Base-by-base conservation (phyloP, 2,888 invertebrate genomes). In the Dioctria rufipes region DNA sequence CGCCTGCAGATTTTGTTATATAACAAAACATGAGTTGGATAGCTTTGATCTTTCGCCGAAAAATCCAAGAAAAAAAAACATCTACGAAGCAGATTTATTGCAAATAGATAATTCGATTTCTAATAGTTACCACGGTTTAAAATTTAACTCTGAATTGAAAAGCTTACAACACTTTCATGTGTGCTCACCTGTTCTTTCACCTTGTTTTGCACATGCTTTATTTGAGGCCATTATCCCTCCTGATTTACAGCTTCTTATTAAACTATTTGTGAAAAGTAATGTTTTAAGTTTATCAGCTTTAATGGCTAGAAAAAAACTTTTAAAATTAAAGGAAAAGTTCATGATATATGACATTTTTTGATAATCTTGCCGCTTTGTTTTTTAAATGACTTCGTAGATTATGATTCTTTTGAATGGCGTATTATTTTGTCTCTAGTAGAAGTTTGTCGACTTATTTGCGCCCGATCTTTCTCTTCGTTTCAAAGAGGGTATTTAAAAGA, bases 241-340 rank as follows among this genome's bases (percentile, higher is more conserved):
- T 58, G 9, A 58, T 58, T 58, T 58, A 58, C 58, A 58, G 58
- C 58, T 58, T 58, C 11, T 58, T 58, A 58, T 9, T 58, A 58
- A 58, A 58, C 58, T 58, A 8, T 58, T 58, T 58, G 9, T 13
- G n/a, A 25, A 25, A 25, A 63, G 5, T 37, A 25, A 39, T 11
- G 11, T 11, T 11, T 4, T n/a, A n/a, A 11, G 11, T n/a, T 54
- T 58, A 58, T 58, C 58, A 58, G 58, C 58, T 58, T 58, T 58
- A 58, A 4, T 8, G 13, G 4, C 4, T 54, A 11, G 54, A 54
- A 8, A 8, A 54, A 54, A 11, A 1, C 8, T n/a, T 54, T 54
- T n/a, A 54, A 8, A 54, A 54, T 54, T 11, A 54, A 11, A n/a
- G 54, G 54, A 54, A 54, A 54, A 54, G 11, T 3, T 11, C 54